Percentiles rank a stretch among this genome's conserved stretches.
phyloP scores from a whole-genome alignment of 2,113 vertebrate genomes.

The Lepus americanus region DNA sequence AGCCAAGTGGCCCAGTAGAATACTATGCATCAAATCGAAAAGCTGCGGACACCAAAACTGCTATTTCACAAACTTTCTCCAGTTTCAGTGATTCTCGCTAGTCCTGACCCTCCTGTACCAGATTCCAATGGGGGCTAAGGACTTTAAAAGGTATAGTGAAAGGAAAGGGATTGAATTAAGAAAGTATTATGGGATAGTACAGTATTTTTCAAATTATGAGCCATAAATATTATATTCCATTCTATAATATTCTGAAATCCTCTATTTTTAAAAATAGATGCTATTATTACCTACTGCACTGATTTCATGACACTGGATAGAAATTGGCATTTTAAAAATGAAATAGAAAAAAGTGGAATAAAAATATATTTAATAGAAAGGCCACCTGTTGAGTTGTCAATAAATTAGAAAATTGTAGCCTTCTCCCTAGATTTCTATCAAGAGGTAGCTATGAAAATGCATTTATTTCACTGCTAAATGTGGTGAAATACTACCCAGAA shows the following conservation, averaged over 20 bases:
- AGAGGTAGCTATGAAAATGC: neutral
- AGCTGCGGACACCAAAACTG: neutral
- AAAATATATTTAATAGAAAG: conserved; percentile 50
- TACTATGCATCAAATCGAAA: conserved; percentile 21
- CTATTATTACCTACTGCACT: neutral
- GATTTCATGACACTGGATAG: neutral
- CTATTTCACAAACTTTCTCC: neutral
- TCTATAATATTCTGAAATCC: neutral
- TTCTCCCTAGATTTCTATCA: conserved; percentile 30
- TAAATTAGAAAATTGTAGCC: conserved; percentile 8
- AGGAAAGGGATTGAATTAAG: neutral
- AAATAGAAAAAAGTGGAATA: conserved; percentile 23
- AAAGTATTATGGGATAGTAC: neutral
- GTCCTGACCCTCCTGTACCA: neutral
- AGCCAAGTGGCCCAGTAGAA: neutral
- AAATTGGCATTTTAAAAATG: conserved; percentile 52
- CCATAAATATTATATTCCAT: neutral
- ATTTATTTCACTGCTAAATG: conserved; percentile 28
- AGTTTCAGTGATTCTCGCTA: neutral
- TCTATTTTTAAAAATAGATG: neutral
- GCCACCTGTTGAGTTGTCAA: conserved; percentile 28
- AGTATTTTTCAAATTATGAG: conserved; percentile 39
- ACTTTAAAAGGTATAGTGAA: neutral
- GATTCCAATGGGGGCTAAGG: neutral
- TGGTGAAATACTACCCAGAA: neutral